Evolutionary conservation across 2,113 vertebrate species (phyloP).

Genomic region (Thryonomys swinderianus): DNA sequence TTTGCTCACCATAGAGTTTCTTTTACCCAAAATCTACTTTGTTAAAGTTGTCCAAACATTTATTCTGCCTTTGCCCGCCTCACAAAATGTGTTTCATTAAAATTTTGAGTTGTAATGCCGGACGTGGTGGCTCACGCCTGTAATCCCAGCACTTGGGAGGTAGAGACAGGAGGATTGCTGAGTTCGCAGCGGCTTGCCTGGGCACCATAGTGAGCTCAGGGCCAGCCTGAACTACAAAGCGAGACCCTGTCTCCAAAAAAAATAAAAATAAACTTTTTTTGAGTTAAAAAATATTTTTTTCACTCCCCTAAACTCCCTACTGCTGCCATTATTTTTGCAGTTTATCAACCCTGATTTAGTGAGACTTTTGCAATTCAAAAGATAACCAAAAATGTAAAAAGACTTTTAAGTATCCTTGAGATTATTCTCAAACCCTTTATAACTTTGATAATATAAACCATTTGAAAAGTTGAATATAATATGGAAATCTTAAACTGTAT

Average conservation of each 20-base stretch:
- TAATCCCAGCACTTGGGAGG: too few species aligned
- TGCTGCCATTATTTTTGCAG: background rate
- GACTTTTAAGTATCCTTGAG: background rate
- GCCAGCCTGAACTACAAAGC: too few species aligned
- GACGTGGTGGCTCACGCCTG: too few species aligned
- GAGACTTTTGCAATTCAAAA: background rate
- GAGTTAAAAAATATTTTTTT: background rate
- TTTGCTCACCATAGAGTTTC: background rate
- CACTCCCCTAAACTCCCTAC: background rate
- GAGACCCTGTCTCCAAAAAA: too few species aligned
- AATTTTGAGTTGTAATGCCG: background rate
- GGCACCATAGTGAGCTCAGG: too few species aligned
- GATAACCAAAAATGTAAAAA: background rate
- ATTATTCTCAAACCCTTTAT: background rate
- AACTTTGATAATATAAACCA: background rate
- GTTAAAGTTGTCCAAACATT: background rate
- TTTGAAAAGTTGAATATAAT: background rate
- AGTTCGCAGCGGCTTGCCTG: too few species aligned
- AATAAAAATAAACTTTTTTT: too few species aligned
- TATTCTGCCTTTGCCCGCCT: background rate
- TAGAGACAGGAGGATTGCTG: too few species aligned
- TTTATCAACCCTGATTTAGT: background rate
- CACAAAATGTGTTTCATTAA: background rate
- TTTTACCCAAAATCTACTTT: background rate
- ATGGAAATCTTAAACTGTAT: background rate